Conservation (phyloP, 1,140 invertebrate species). For the Trialeurodes vaporariorum region DNA sequence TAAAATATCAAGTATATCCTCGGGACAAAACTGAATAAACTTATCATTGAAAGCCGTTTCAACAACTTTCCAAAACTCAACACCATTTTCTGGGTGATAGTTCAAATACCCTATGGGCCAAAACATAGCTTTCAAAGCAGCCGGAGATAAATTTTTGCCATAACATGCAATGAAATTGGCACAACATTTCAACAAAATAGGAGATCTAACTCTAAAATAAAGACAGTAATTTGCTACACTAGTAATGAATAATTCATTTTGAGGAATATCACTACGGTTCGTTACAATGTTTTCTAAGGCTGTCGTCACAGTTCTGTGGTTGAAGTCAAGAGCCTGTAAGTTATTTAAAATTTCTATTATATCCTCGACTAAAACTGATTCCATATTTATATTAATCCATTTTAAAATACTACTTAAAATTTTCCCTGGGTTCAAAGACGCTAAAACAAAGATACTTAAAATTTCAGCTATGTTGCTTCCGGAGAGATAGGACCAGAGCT, state of each 20-base stretch:
- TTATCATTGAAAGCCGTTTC: constrained; percentile 44
- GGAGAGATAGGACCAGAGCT: constrained; percentile 44
- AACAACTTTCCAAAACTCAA: constrained; percentile 45
- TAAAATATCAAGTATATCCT: constrained; percentile 46
- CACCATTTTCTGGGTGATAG: constrained; percentile 40
- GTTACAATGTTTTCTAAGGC: constrained; percentile 49
- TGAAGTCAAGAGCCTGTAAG: constrained; percentile 41
- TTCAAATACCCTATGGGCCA: constrained; percentile 49
- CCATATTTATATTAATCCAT: constrained; percentile 50
- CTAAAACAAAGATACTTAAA: constrained; percentile 32
- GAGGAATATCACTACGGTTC: constrained; percentile 31
- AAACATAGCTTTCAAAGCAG: constrained; percentile 45
- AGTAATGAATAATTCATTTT: constrained; percentile 43
- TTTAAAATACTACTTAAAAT: constrained; percentile 40
- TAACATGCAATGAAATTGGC: constrained; percentile 45
- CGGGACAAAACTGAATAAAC: constrained; percentile 45
- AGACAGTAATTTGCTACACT: constrained; percentile 49
- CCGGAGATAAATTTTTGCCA: constrained; percentile 37
- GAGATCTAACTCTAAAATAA: constrained; percentile 44
- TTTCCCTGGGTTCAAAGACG: constrained; percentile 28
- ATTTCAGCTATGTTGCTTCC: constrained; percentile 44
- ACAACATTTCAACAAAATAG: constrained; percentile 43
- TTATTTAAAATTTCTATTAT: constrained; percentile 45
- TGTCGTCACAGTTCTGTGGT: constrained; percentile 40
- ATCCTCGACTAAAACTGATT: constrained; percentile 44